Conservation (phyloP, 2,888 invertebrate genomes). For the Chrysomela aeneicollis region DNA sequence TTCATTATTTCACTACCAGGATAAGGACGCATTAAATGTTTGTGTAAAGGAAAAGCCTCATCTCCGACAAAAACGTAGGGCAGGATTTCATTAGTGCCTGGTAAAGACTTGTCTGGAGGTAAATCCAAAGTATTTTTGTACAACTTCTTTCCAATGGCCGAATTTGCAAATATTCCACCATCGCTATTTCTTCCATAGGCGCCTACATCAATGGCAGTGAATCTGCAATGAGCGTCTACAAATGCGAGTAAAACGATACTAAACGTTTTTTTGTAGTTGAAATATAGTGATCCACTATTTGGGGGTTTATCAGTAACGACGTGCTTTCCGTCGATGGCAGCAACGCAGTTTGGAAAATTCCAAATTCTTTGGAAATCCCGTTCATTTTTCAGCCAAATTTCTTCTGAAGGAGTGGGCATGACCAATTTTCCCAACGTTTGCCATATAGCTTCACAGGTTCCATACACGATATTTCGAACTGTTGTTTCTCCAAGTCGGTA, state of each 20-base stretch:
- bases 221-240: slow-evolving; percentile 22
- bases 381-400: slow-evolving; percentile 1
- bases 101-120: neutral
- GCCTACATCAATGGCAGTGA: slow-evolving; percentile 6
- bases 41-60: slow-evolving; percentile 9
- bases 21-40: slow-evolving; percentile 24
- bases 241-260: slow-evolving; percentile 39
- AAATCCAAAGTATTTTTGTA: neutral
- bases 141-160: neutral
- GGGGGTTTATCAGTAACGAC: slow-evolving; percentile 3
- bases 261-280: slow-evolving; percentile 25
- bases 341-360: slow-evolving; percentile 9
- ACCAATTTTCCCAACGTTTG: neutral
- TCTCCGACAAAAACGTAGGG: slow-evolving; percentile 4
- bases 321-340: slow-evolving; percentile 11
- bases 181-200: slow-evolving; percentile 2
- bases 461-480: slow-evolving; percentile 9
- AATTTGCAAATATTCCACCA: slow-evolving; percentile 6
- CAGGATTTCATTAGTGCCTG: neutral
- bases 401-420: slow-evolving; percentile 1
- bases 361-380: slow-evolving; percentile 1
- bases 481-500: slow-evolving; percentile 18
- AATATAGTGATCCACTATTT: slow-evolving; percentile 9
- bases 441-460: neutral
- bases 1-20: slow-evolving; percentile 1